Evolutionary conservation across 2,113 vertebrate genomes (phyloP).

Genomic region (Coregonus clupeaformis): DNA sequence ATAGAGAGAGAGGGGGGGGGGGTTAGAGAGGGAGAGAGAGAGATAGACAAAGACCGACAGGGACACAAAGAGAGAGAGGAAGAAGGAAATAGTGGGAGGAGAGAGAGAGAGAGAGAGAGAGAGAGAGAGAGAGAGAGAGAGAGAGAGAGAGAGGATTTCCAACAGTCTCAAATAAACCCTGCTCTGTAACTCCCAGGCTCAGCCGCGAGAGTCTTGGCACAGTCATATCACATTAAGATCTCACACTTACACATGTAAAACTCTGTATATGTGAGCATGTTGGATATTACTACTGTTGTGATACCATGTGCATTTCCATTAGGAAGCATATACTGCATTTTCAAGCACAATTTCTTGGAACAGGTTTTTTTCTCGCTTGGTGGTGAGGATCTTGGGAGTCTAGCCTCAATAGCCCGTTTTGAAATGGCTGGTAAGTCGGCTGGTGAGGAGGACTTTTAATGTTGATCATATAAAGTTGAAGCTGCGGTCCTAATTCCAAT

Average conservation of each 20-base stretch:
- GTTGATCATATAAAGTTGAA: slow-evolving; percentile 56
- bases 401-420: slow-evolving; percentile 3
- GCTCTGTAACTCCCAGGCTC: slow-evolving; percentile 31
- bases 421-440: slow-evolving; percentile 30
- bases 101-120: not conserved
- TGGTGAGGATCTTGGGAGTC: slow-evolving; percentile 6
- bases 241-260: slow-evolving; percentile 20
- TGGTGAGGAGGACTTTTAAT: slow-evolving; percentile 37
- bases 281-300: not conserved
- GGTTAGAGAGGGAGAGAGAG: not conserved
- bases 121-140: not conserved
- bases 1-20: not conserved
- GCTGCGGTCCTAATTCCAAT: slow-evolving; percentile 51
- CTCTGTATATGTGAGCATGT: not conserved
- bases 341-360: not conserved
- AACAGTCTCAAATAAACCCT: slow-evolving; percentile 24
- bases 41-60: not conserved
- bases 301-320: not conserved
- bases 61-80: slow-evolving; percentile 8
- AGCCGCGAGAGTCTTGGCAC: slow-evolving; percentile 45
- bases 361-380: too few species aligned
- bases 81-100: not conserved
- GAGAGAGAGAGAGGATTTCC: slow-evolving; percentile 33
- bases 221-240: slow-evolving; percentile 37
- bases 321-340: slow-evolving; percentile 15